phyloP scores from a whole-genome alignment of 2,113 vertebrate species.

The Leiothrix lutea region DNA sequence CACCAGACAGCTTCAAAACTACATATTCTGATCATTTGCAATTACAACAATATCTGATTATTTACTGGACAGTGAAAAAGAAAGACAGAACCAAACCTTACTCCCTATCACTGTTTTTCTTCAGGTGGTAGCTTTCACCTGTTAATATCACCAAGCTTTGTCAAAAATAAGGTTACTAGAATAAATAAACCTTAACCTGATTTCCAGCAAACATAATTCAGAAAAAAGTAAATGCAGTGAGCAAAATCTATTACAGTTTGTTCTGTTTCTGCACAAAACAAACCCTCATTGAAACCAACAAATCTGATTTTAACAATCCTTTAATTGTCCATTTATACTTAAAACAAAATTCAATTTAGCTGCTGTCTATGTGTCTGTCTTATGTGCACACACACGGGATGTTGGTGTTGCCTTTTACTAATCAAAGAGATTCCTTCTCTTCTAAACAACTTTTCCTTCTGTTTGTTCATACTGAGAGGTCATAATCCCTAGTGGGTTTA shows the following conservation, averaged over 20 bases:
- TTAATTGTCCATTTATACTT: not conserved
- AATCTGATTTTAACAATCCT: not conserved
- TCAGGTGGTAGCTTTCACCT: not conserved
- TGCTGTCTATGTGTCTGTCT: not conserved
- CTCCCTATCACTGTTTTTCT: not conserved
- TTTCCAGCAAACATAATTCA: not conserved
- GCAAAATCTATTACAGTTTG: not conserved
- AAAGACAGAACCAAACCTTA: not conserved
- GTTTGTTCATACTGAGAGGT: slow-evolving; percentile 16
- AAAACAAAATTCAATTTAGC: not conserved
- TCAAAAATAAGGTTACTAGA: not conserved
- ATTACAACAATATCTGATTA: not conserved
- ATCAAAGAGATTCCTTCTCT: slow-evolving; percentile 10
- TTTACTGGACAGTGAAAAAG: not conserved
- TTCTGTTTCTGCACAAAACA: not conserved
- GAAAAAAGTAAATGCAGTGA: not conserved
- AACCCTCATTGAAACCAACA: not conserved
- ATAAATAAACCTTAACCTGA: not conserved
- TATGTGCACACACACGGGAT: not conserved
- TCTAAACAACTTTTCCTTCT: slow-evolving; percentile 6
- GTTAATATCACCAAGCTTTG: not conserved
- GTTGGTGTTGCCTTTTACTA: not conserved
- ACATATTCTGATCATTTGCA: not conserved
- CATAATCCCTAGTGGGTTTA: slow-evolving; percentile 30
- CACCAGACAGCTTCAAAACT: not conserved